Base-by-base conservation (phyloP, 2,113 vertebrate species). In the Pungitius pungitius region DNA sequence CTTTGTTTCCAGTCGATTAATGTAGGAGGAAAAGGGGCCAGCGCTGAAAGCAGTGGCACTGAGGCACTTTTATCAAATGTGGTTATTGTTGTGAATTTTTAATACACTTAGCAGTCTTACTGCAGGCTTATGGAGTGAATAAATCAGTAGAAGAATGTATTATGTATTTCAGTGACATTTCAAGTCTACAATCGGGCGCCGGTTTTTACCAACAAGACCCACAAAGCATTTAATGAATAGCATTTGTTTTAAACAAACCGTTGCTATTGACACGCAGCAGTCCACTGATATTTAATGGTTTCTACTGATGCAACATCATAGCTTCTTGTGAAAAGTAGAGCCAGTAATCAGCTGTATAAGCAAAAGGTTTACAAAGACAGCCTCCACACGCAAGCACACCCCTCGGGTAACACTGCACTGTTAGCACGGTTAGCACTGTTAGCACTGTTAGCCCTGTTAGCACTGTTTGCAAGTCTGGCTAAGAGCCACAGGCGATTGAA, bases 81-180 rank as follows among this genome's bases (percentile, higher is more conserved):
- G 26, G 57, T 69, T 68, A 58, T 52, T 73, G 64, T 26, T 37
- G 10, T 52, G 74, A 37, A 67, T 57, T 42, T 71, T 68, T 73
- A 26, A 61, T 71, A 49, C 7, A 55, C 27, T 71, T 15, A 35
- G 6, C 35, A 43, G 24, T 30, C 18, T 15, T 56, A 58, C 11
- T 33, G 30, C 13, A 57, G 24, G 33, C 42, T 69, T 69, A 65
- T 22, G 26, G 55, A 75, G 52, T 61, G 27, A 56, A 61, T 73
- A 62, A 45, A 68, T 62, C 56, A 68, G 17, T 13, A 30, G 60
- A n/a, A 43, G 20, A 33, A 54, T 4, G 9, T 52, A 35, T 2
- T 42, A 18, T 24, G 43, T 22, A 52, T 30, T 59, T 30, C 35
- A 18, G 33, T 27, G 30, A 39, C 40, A 27, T 12, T 10, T 1